Evolutionary conservation across 2,888 invertebrate genomes (phyloP).

Genomic region (Tetanocera ferruginea): DNA sequence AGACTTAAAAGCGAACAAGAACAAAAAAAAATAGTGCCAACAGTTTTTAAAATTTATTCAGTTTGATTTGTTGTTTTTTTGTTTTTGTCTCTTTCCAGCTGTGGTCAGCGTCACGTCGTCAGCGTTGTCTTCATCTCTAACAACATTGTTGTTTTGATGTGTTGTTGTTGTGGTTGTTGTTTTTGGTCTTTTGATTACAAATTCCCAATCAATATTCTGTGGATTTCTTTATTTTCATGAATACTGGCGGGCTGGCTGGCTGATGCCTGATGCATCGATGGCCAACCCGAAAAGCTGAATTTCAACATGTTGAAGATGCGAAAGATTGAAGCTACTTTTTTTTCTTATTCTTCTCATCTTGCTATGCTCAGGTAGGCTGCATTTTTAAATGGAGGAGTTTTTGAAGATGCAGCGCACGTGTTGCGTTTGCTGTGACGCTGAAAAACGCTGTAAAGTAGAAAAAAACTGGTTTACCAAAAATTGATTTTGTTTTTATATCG

Average conservation of each 20-base stretch:
- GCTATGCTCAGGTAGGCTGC: background rate
- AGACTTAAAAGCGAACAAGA: background rate
- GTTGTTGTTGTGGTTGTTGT: slow-evolving; percentile 53
- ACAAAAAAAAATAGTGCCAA: slow-evolving; percentile 2
- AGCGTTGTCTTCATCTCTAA: background rate
- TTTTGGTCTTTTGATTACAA: slow-evolving; percentile 50
- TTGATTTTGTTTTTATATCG: slow-evolving; percentile 5
- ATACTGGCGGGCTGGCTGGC: too few relatives aligned
- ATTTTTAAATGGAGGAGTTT: background rate
- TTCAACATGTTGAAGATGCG: background rate
- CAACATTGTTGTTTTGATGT: background rate
- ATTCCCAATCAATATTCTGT: slow-evolving; percentile 39
- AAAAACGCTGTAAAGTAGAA: too few relatives aligned
- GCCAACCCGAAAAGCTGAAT: slow-evolving; percentile 1
- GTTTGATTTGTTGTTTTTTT: background rate
- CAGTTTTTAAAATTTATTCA: background rate
- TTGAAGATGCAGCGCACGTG: background rate
- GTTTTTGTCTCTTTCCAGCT: background rate
- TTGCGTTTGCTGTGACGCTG: background rate
- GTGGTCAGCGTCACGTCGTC: background rate
- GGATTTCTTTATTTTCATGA: slow-evolving; percentile 44
- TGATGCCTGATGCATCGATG: too few relatives aligned
- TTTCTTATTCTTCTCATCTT: background rate
- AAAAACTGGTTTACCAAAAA: too few relatives aligned
- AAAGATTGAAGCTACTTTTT: background rate